Evolutionary conservation across 2,113 vertebrate genomes (phyloP), one percentile per base, ranked within the genome.

Genomic region (Hystrix cristata): DNA sequence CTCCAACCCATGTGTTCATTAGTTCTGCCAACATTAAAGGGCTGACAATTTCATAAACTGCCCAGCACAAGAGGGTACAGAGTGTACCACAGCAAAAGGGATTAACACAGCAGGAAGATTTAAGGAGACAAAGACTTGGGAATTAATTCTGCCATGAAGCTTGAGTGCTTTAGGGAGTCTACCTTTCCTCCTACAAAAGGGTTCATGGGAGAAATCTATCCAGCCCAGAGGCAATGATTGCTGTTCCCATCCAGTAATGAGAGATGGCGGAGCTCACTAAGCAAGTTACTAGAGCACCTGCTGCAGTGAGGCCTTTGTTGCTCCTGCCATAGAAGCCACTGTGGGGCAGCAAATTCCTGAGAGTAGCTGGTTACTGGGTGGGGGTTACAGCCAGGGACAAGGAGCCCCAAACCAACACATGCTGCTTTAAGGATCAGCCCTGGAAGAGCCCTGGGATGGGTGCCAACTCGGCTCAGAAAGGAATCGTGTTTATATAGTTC

Each of bases 51-150:
- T 98, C 87, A 98, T 60, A 86, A 72, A 92, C 46, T 69, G 9
- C 93, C 46, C 23, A 74, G 27, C 90, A 19, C 48, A 96, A 81
- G 92, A 95, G 55, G 87, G 57, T 46, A 98, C 87, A 92, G 62
- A 93, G 51, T 62, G 25, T 92, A 82, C 96, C 23, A 69, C 14
- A 95, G 18, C 72, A 96, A 81, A 95, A 91, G 48, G 38, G 85
- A 95, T 96, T 96, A 97, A 38, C 93, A 85, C 29, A 85, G n/a
- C 51, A 91, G 38, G 82, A 96, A 48, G 57, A 96, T 53, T 97
- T 90, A 95, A 91, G 46, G 79, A 89, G 51, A 79, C 10, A 31
- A 83, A 97, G 65, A 65, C 48, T 59, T 91, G 14, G 80, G 69
- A 96, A 92, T 88, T 79, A 95, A 95, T 94, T 97, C 53, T 38